Conservation (phyloP, 2,888 invertebrate genomes). For the Callimorpha dominula region DNA sequence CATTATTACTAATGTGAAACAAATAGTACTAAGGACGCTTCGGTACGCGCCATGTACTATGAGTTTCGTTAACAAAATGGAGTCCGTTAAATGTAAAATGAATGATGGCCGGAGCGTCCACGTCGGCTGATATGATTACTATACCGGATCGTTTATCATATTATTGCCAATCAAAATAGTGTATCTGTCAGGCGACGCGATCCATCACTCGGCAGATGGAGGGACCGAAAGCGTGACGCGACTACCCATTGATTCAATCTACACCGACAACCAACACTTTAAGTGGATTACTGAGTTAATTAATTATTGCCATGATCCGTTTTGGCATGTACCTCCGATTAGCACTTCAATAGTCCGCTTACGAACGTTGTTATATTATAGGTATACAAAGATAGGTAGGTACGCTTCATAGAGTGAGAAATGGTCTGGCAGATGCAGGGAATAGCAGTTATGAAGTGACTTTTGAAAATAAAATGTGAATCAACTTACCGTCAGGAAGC, state of each 20-base stretch:
- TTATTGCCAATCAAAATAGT: conserved; percentile 87
- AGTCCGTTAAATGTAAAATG: conserved; percentile 74
- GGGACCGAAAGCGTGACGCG: conserved; percentile 59
- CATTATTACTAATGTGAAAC: conserved; percentile 56
- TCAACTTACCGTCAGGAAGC: conserved; percentile 97
- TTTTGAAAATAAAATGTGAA: conserved; percentile 73
- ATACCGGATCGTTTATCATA: conserved; percentile 83
- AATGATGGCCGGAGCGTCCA: conserved; percentile 77
- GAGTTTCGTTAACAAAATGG: conserved; percentile 67
- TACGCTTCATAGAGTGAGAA: conserved; percentile 49
- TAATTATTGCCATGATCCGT: conserved; percentile 66
- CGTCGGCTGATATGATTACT: conserved; percentile 80
- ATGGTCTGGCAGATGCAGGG: conserved; percentile 70
- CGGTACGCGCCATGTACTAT: conserved; percentile 52
- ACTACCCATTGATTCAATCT: conserved; percentile 66
- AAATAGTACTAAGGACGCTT: conserved; percentile 36
- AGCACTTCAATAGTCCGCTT: conserved; percentile 58
- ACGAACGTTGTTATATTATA: conserved; percentile 39
- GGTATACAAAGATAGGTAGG: conserved; percentile 26
- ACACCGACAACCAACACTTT: conserved; percentile 65
- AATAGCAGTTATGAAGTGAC: conserved; percentile 68
- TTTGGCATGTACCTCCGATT: conserved; percentile 64
- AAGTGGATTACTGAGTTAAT: conserved; percentile 68
- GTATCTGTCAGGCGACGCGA: conserved; percentile 84
- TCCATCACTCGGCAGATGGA: conserved; percentile 78